These are phyloP conservation scores for Macrotrachela quadricornifera DNA, from an alignment of 1,140 invertebrate species.

Conservation along the genomic window DNA sequence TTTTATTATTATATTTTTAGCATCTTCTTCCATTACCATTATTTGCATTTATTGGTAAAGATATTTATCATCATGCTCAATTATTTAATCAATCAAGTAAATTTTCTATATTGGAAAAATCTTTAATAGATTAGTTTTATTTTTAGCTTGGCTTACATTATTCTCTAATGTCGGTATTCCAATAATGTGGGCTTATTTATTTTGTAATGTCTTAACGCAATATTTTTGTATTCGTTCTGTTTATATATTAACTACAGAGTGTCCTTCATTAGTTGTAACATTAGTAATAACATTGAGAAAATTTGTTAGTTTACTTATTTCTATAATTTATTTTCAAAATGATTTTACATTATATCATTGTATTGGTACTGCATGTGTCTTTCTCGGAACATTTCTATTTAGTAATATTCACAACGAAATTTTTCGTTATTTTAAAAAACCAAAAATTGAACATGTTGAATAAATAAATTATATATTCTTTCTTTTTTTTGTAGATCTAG, in stretches of 20 bases:
- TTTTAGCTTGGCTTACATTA: neutral
- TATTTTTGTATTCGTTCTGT: constrained; percentile 84
- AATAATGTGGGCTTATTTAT: constrained; percentile 50
- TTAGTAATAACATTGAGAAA: constrained; percentile 82
- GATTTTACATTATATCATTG: constrained; percentile 75
- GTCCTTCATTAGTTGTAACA: constrained; percentile 76
- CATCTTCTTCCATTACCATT: constrained; percentile 66
- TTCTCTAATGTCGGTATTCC: constrained; percentile 36
- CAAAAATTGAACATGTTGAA: too few relatives aligned
- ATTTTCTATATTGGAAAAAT: too few relatives aligned
- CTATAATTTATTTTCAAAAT: constrained; percentile 83
- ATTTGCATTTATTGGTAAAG: constrained; percentile 49
- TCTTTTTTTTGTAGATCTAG: too few relatives aligned
- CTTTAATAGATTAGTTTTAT: too few relatives aligned
- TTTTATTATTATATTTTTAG: constrained; percentile 16
- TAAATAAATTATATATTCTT: too few relatives aligned
- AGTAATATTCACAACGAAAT: constrained; percentile 14
- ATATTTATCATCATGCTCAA: constrained; percentile 47
- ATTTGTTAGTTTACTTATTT: constrained; percentile 77
- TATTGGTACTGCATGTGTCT: constrained; percentile 71
- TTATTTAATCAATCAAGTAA: constrained; percentile 28
- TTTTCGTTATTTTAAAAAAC: too few relatives aligned
- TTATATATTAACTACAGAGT: constrained; percentile 74
- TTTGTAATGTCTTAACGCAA: constrained; percentile 70
- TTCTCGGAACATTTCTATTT: constrained; percentile 74